Evolutionary conservation across 2,113 vertebrate genomes (phyloP).

Genomic region (Cyprinodon tularosa): DNA sequence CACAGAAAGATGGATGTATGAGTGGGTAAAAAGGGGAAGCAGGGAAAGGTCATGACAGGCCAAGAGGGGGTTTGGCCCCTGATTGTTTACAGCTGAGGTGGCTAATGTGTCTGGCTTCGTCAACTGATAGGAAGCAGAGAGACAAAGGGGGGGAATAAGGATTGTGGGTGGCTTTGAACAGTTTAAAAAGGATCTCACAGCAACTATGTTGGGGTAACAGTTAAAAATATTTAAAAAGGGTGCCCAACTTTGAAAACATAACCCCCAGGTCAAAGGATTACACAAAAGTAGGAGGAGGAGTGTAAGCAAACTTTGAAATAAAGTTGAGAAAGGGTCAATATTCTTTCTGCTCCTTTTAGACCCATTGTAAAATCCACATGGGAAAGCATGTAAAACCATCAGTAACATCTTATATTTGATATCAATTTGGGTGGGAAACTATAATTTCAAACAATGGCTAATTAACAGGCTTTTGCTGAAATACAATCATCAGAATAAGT

Average conservation of each 20-base stretch:
- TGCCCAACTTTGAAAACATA: constrained; percentile 55
- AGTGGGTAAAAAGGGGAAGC: background rate
- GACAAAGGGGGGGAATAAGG: constrained; percentile 21
- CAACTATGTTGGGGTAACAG: constrained; percentile 39
- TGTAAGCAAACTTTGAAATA: constrained; percentile 67
- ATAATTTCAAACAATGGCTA: too few species aligned
- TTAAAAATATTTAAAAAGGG: constrained; percentile 41
- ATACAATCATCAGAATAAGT: too few species aligned
- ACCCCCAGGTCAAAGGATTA: constrained; percentile 59
- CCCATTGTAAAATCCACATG: constrained; percentile 68
- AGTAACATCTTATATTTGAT: constrained; percentile 59
- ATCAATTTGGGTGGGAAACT: constrained; percentile 44
- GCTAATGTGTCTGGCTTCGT: constrained; percentile 56
- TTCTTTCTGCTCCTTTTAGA: constrained; percentile 59
- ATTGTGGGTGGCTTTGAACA: constrained; percentile 58
- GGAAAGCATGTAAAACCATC: constrained; percentile 66
- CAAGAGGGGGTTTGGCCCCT: constrained; percentile 30
- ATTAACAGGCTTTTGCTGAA: too few species aligned
- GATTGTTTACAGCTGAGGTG: constrained; percentile 62
- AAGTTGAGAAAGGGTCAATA: constrained; percentile 60
- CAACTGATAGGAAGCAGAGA: constrained; percentile 64
- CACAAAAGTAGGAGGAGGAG: constrained; percentile 68
- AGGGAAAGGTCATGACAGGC: constrained; percentile 29
- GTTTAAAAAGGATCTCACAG: constrained; percentile 46
- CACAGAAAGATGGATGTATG: constrained; percentile 27